Evolutionary conservation across 2,797 vertebrate genomes (phyloP).

Genomic region (Nyctalus aviator): DNA sequence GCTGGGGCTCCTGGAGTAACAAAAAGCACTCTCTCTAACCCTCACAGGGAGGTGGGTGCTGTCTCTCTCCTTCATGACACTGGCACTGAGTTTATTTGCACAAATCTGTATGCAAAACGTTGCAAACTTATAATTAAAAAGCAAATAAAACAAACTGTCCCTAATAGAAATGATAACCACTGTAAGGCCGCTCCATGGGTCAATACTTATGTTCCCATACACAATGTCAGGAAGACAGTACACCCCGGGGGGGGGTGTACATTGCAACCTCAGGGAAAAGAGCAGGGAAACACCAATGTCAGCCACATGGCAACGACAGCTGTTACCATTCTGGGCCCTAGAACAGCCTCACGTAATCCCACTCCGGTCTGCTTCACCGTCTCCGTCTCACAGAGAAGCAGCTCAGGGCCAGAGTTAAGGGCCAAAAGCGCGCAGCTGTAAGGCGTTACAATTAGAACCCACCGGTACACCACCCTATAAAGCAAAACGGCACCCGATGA

Average conservation of each 20-base stretch:
- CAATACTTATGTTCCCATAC: neutral
- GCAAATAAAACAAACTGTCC: neutral
- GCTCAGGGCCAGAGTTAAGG: neutral
- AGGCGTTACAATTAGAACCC: neutral
- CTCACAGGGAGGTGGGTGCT: neutral
- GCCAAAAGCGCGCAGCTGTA: neutral
- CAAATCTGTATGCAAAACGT: neutral
- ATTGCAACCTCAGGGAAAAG: neutral
- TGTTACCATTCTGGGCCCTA: neutral
- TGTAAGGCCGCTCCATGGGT: too few relatives aligned
- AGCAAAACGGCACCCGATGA: neutral
- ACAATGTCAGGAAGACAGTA: neutral
- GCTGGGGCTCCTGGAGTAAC: neutral
- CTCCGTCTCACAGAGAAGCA: neutral
- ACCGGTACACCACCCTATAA: neutral
- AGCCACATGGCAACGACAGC: neutral
- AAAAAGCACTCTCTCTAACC: neutral
- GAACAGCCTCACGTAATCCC: neutral
- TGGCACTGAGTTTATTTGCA: neutral
- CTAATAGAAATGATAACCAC: neutral
- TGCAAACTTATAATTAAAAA: neutral
- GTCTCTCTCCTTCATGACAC: neutral
- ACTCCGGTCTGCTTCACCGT: neutral
- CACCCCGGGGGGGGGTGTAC: too few relatives aligned
- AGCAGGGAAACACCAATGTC: too few relatives aligned